Base-by-base conservation (phyloP, 2,113 vertebrate genomes). In the Orthonyx spaldingii region DNA sequence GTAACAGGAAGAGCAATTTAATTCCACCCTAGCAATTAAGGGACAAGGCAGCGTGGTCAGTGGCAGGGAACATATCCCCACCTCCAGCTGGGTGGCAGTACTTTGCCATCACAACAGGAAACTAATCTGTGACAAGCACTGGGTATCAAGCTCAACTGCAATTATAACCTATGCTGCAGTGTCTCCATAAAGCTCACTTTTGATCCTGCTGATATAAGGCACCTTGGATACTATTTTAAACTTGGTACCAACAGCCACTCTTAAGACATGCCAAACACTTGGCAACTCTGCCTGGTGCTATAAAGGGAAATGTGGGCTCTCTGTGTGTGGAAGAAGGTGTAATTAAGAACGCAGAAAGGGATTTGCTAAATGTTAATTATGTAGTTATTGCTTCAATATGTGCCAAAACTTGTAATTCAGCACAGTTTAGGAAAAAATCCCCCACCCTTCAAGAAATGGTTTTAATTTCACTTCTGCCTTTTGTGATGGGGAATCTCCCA, bases 1-100 rank as follows among this genome's bases (percentile, higher is more conserved):
- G 92, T 97, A 98, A 98, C 97, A 98, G 97, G 98, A 98, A 98
- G 97, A 97, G 95, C 97, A 98, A 97, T 98, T 98, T 98, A 98
- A 98, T 98, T 98, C 97, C 96, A 98, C 97, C 97, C 97, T 83
- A 69, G 97, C 97, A 98, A 98, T 98, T 98, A 98, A 98, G 85
- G 96, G 97, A 98, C 95, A 94, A 97, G 97, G 94, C 96, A 97
- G 71, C 41, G 37, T 97, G 97, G 98, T 97, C 97, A 97, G 97
- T 97, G 93, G 95, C 97, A 97, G 96, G 96, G 97, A 98, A 97
- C 95, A 93, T 47, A 94, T 95, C 95, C 97, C 90, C 88, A 92
- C 95, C 97, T 97, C 98, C 97, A 97, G 96, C 98, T 97, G 97
- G 96, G 97, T 97, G 96, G 95, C 97, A 96, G 97, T 96, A 96